Evolutionary conservation across 2,797 vertebrate genomes (phyloP).

Genomic region (Myioborus melanocephalus): DNA sequence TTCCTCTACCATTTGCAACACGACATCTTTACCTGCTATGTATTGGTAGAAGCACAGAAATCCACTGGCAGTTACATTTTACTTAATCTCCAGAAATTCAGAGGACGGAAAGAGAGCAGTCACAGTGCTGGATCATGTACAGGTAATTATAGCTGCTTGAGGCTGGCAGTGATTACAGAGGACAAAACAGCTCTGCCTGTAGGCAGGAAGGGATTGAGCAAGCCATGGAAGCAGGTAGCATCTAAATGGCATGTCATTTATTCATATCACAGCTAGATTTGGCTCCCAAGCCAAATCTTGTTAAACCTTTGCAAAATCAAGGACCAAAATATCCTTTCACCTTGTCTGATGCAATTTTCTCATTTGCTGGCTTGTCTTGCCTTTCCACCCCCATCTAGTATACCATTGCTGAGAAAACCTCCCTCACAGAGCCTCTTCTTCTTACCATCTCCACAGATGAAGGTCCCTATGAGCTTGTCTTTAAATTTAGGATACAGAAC

Average conservation of each 20-base stretch:
- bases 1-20: not conserved
- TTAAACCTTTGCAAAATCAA: not conserved
- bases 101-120: not conserved
- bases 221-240: not conserved
- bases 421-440: not conserved
- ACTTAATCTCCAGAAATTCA: not conserved
- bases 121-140: not conserved
- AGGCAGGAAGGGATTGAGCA: not conserved
- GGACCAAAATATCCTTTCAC: not conserved
- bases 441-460: not conserved
- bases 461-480: not conserved
- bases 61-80: not conserved
- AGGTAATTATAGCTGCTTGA: not conserved
- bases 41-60: not conserved
- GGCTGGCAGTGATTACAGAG: not conserved
- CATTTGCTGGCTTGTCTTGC: not conserved
- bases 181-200: not conserved
- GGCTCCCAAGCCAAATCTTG: not conserved
- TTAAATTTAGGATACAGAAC: not conserved
- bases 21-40: rapidly evolving
- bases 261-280: not conserved
- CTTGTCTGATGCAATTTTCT: not conserved
- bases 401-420: not conserved
- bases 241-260: not conserved
- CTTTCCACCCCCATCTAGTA: not conserved